Base-by-base conservation (phyloP, 2,113 vertebrate species). In the Trogon melanurus region DNA sequence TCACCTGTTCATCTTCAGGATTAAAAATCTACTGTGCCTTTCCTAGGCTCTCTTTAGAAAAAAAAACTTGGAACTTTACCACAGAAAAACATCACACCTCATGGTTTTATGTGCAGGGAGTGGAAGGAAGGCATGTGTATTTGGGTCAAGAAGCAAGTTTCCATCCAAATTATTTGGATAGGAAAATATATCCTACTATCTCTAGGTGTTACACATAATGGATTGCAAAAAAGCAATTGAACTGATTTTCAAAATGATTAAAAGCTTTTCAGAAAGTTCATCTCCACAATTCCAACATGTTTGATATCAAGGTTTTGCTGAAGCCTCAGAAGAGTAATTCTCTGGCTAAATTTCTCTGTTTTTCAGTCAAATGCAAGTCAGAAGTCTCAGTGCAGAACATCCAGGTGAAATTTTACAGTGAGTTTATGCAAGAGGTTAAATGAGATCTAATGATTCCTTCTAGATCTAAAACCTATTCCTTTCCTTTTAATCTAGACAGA, bases 361-460 rank as follows among this genome's bases (percentile, higher is more conserved):
- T 78, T 85, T 88, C 51, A 58, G 53, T 91, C 30, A 79, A 82
- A 91, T 57, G 13, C 5, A 79, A 82, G 73, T 32, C 70, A 85
- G 50, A 91, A 88, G 47, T 58, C 72, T 85, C n/a, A 93, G 50
- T 14, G 58, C 13, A 88, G 88, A 69, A 38, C 6, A 38, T 50
- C 47, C 47, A 54, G 79, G 75, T 91, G 67, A 94, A 93, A 93
- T 83, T 85, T 85, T 85, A 57, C 66, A 50, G 26, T 72, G 70
- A 41, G 48, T 69, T 92, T 91, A 93, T 93, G 84, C 84, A 93
- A 83, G 57, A 96, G 66, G 78, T 96, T 94, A 97, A 85, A 85
- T 69, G 70, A 87, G 45, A 87, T 57, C 85, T 93, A 95, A 87
- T 0, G 0, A 88, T 88, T 95, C 67, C 25, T 72, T 94, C 78